phyloP scores from a whole-genome alignment of 2,113 vertebrate genomes.

The Xiphophorus maculatus region DNA sequence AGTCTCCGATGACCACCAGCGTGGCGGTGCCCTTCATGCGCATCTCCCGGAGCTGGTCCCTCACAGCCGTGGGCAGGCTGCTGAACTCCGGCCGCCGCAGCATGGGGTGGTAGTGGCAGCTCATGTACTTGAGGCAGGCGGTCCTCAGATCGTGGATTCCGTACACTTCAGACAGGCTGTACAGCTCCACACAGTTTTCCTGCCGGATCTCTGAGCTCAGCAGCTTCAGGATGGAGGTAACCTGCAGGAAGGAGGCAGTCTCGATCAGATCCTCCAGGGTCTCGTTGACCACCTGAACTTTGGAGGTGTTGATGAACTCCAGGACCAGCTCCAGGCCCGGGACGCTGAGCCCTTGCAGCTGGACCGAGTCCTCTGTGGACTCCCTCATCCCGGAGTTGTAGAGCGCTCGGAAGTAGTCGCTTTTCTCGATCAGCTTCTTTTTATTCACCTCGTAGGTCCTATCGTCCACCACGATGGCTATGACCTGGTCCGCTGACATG shows the following conservation, averaged over 20 bases:
- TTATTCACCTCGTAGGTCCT: constrained; percentile 90
- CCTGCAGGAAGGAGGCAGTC: constrained; percentile 92
- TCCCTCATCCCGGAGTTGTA: constrained; percentile 96
- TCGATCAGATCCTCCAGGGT: constrained; percentile 90
- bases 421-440: constrained; percentile 92
- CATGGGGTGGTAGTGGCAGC: constrained; percentile 87
- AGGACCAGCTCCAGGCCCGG: constrained; percentile 91
- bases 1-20: constrained; percentile 87
- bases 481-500: constrained; percentile 86
- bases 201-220: constrained; percentile 86
- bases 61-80: constrained; percentile 72
- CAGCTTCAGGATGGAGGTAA: constrained; percentile 88
- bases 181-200: constrained; percentile 90
- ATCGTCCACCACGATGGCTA: constrained; percentile 89
- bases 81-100: constrained; percentile 83
- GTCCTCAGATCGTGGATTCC: constrained; percentile 87
- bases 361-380: constrained; percentile 87
- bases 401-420: constrained; percentile 94
- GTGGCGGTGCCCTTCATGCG: constrained; percentile 87
- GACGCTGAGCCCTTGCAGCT: constrained; percentile 89
- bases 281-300: constrained; percentile 79
- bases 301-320: constrained; percentile 91
- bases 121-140: constrained; percentile 89
- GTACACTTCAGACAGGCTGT: constrained; percentile 88
- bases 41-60: constrained; percentile 83